These are phyloP conservation scores for Jordanella pulchra DNA, from an alignment of 2,797 vertebrate genomes.

Conservation along the genomic window DNA sequence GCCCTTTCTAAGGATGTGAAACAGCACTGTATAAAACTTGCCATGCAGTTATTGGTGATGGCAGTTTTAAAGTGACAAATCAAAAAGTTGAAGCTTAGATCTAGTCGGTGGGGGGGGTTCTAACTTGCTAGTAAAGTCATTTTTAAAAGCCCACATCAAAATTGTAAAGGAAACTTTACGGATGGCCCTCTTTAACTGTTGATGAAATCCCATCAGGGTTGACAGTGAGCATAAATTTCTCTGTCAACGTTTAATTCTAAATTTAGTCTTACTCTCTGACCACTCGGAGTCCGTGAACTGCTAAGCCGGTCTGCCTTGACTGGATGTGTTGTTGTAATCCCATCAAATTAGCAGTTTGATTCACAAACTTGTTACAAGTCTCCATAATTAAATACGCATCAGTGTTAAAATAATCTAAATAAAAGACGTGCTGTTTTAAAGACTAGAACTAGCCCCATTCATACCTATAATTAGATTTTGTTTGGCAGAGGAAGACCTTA, in stretches of 20 bases:
- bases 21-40: background rate
- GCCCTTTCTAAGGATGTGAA: background rate
- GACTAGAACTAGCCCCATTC: background rate
- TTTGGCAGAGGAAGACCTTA: slow-evolving; percentile 42
- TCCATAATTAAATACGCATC: background rate
- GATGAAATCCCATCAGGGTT: slow-evolving; percentile 49
- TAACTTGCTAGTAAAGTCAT: background rate
- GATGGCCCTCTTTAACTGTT: slow-evolving; percentile 53
- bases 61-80: background rate
- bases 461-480: slow-evolving; percentile 53
- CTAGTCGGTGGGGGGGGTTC: no score
- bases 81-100: background rate
- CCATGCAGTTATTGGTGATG: background rate
- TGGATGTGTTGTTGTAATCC: background rate
- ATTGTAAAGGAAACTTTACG: slow-evolving; percentile 11
- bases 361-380: background rate
- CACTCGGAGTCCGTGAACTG: background rate
- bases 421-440: background rate
- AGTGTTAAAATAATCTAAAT: background rate
- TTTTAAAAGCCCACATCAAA: slow-evolving; percentile 1
- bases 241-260: slow-evolving; percentile 29
- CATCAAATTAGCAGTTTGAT: background rate
- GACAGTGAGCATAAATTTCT: slow-evolving; percentile 43
- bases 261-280: slow-evolving; percentile 13
- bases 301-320: background rate